A percentile compares a stretch with the other conserved stretches of the same genome.
These are phyloP conservation scores for Campoplex capitator DNA, from an alignment of 2,888 invertebrate genomes.

Conservation along the genomic window DNA sequence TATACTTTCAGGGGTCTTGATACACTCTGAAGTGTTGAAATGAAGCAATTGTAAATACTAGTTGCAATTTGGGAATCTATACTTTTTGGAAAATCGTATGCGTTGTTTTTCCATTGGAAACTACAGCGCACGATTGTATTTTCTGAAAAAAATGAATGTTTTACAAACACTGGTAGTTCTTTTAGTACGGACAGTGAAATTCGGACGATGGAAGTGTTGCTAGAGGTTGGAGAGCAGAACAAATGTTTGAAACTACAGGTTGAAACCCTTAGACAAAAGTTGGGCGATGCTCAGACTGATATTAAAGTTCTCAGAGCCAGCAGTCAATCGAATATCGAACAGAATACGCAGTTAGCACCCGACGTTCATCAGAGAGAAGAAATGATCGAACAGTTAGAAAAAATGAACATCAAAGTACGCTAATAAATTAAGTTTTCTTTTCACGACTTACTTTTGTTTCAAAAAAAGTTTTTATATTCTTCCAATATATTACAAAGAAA, in stretches of 20 bases:
- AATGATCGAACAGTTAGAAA: conserved; percentile 89
- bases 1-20: not conserved
- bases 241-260: conserved; percentile 87
- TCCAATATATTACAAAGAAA: not conserved
- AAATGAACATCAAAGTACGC: conserved; percentile 87
- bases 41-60: too few species aligned
- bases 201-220: conserved; percentile 77
- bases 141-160: not conserved
- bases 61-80: not conserved
- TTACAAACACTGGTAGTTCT: conserved; percentile 59
- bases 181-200: conserved; percentile 73
- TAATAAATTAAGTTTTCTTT: conserved; percentile 7
- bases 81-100: not conserved
- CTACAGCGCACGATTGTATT: not conserved
- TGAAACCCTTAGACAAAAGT: conserved; percentile 90
- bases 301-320: conserved; percentile 87
- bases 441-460: not conserved
- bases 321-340: conserved; percentile 78
- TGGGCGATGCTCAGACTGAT: conserved; percentile 90
- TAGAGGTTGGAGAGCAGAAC: conserved; percentile 86
- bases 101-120: not conserved
- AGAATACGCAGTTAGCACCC: conserved; percentile 80
- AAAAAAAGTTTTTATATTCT: not conserved
- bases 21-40: too few species aligned
- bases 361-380: conserved; percentile 88